These are phyloP conservation scores for Eulemur rubriventer DNA, from an alignment of 2,797 vertebrate species.

Conservation along the genomic window DNA sequence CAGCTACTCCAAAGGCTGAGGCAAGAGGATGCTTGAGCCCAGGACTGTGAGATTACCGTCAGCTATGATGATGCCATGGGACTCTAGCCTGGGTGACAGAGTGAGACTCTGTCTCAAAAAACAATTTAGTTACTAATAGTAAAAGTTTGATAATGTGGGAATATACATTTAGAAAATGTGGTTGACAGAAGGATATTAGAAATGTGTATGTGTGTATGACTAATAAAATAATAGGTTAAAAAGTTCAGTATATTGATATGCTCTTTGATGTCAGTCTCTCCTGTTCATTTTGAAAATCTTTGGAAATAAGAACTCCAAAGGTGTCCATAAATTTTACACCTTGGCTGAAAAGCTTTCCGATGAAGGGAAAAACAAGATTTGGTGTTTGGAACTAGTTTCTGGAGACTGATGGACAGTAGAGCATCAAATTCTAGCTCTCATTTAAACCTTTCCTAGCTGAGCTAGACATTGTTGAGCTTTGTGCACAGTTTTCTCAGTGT, in stretches of 20 bases:
- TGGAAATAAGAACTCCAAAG: not conserved
- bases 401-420: not conserved
- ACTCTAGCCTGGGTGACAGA: too few relatives aligned
- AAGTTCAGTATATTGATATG: not conserved
- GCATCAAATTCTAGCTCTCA: not conserved
- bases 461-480: not conserved
- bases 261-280: not conserved
- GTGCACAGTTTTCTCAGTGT: not conserved
- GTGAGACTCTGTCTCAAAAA: too few relatives aligned
- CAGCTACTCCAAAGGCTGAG: too few relatives aligned
- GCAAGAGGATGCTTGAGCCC: too few relatives aligned
- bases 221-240: not conserved
- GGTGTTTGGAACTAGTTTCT: not conserved
- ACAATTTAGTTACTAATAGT: not conserved
- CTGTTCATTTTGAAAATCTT: conserved; percentile 25
- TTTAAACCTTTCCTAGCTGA: not conserved
- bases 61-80: too few relatives aligned
- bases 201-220: not conserved
- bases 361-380: conserved; percentile 3
- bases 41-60: too few relatives aligned
- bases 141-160: not conserved
- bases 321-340: not conserved
- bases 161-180: not conserved
- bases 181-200: not conserved
- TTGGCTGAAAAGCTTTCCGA: not conserved